Percentiles rank a stretch among this genome's conserved stretches.
These are phyloP conservation scores for Cyanoderma ruficeps DNA, from an alignment of 2,113 vertebrate species.

Conservation along the genomic window DNA sequence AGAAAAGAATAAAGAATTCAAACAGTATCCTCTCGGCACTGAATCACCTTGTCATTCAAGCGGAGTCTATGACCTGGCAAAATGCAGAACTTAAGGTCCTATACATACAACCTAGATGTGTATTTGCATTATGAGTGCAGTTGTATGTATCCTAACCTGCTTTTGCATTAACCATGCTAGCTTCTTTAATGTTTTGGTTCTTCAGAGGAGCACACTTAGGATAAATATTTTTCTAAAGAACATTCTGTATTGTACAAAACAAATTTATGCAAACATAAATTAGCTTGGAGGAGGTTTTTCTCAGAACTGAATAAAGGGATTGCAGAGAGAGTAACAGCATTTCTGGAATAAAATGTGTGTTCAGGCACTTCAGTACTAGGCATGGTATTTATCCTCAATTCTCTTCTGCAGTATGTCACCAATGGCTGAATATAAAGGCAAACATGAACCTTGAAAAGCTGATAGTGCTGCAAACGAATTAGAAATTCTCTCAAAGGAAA, in stretches of 20 bases:
- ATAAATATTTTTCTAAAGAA: background rate
- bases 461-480: background rate
- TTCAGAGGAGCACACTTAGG: background rate
- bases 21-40: background rate
- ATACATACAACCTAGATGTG: background rate
- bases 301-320: background rate
- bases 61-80: background rate
- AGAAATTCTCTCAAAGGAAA: constrained; percentile 3
- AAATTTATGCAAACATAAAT: background rate
- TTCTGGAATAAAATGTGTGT: background rate
- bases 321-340: background rate
- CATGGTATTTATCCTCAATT: background rate
- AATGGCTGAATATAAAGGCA: background rate
- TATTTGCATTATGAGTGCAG: background rate
- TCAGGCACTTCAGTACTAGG: background rate
- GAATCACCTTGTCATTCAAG: background rate
- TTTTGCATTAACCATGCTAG: background rate
- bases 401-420: background rate
- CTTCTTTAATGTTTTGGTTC: background rate
- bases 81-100: background rate
- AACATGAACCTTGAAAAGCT: background rate
- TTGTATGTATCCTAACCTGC: background rate
- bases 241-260: background rate
- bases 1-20: background rate
- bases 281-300: background rate